A percentile compares a stretch with the other conserved stretches of the same genome.
Evolutionary conservation across 1,140 invertebrate species (phyloP).

Genomic region (Apis laboriosa): DNA sequence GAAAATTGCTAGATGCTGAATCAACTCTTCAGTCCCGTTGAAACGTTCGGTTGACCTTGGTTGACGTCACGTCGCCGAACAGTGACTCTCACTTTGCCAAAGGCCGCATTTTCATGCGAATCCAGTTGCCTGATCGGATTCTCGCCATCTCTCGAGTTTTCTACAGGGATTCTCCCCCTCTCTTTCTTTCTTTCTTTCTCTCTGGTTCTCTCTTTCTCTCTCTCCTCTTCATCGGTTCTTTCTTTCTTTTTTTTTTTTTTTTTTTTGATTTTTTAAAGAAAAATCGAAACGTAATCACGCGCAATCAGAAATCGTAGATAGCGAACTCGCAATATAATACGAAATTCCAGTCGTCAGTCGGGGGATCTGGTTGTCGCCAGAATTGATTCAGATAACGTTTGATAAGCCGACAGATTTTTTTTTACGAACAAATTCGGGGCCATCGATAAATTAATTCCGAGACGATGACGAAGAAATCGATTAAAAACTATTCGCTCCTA

Average conservation of each 20-base stretch:
- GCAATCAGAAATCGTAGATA: too few species aligned
- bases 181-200: too few species aligned
- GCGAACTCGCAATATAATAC: too few species aligned
- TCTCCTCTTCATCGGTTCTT: too few species aligned
- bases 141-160: background rate
- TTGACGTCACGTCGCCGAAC: conserved; percentile 57
- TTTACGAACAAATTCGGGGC: background rate
- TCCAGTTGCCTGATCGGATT: conserved; percentile 32
- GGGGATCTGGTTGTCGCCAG: too few species aligned
- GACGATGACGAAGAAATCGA: background rate
- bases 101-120: conserved; percentile 42
- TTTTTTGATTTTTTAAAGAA: too few species aligned
- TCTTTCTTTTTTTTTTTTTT: background rate
- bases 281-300: too few species aligned
- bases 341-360: too few species aligned
- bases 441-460: conserved; percentile 10
- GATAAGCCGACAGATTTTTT: conserved; percentile 5
- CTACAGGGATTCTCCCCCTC: too few species aligned
- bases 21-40: conserved; percentile 55
- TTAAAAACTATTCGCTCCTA: background rate
- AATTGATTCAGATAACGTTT: background rate
- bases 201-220: too few species aligned
- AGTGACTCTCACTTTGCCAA: conserved; percentile 59
- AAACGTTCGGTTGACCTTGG: conserved; percentile 60
- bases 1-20: conserved; percentile 58